Evolutionary conservation across 2,797 vertebrate genomes (phyloP), one percentile per base, ranked within the genome.

Genomic region (Octomys mimax): DNA sequence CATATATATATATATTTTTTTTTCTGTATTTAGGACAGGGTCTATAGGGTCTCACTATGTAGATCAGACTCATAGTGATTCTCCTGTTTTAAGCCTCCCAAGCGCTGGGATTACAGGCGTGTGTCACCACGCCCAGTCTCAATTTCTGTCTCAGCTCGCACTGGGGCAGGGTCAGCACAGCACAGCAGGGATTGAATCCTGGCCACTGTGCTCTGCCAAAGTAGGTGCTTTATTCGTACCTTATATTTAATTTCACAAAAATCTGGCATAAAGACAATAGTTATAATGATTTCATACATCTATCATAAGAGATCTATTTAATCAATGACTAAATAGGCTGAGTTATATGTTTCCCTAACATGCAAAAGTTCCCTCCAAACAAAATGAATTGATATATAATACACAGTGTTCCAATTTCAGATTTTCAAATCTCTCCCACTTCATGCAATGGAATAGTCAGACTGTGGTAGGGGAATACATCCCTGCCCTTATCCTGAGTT

Each of bases 161-260:
- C 54, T 5, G 54, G 54, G 14, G 14, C 14, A 18, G 54, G 54
- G 54, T 4, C 5, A 5, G 54, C 54, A 57, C 54, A 57, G 54
- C 14, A 18, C 14, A 16, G 16, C 16, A 14, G 54, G 54, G 14
- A 57, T 57, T 5, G 16, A 57, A 57, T 14, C 54, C 54, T 16
- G 14, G 54, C 54, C 14, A 16, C 14, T 57, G 54, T 16, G 14
- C 54, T 57, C 14, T 57, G 54, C 16, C 54, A 57, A 57, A 57
- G 54, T 14, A 57, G 54, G 54, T 57, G 54, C 14, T 57, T 16
- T 18, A 57, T 14, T 18, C 54, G 16, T 57, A 18, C 24, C 75
- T 73, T 85, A 19, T 42, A 89, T 73, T 14, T 71, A 49, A 95
- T 80, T 96, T 94, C 75, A 86, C 75, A 97, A 80, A 91, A 92